Conservation (phyloP, 2,797 vertebrate genomes). For the Moxostoma hubbsi region DNA sequence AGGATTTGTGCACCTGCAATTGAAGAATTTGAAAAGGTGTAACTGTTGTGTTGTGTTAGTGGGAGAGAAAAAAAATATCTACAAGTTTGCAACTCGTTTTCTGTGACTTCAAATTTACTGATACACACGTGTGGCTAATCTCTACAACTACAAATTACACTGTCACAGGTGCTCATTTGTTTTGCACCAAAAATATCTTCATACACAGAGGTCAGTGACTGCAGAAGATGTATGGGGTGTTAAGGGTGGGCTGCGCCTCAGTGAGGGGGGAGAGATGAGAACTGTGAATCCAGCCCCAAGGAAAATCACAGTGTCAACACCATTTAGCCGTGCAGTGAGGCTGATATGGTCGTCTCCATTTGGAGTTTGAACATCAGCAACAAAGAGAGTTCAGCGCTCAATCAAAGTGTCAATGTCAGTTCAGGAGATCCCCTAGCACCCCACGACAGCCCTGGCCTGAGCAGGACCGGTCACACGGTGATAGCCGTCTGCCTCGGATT, state of each 20-base stretch:
- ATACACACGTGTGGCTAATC: no score
- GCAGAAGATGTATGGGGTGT: neutral
- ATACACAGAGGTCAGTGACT: slow-evolving; percentile 29
- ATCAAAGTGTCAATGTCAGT: slow-evolving; percentile 49
- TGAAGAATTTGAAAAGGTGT: no score
- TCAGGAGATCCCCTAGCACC: slow-evolving; percentile 46
- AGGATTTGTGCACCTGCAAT: no score
- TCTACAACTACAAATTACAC: no score
- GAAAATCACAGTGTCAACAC: slow-evolving; percentile 44
- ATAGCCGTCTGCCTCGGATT: slow-evolving; percentile 77
- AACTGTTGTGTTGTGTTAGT: no score
- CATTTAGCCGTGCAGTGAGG: slow-evolving; percentile 4
- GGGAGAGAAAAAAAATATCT: no score
- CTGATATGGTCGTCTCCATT: slow-evolving; percentile 68
- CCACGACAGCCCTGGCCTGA: slow-evolving; percentile 65
- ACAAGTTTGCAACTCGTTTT: no score
- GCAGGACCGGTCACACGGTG: slow-evolving; percentile 73
- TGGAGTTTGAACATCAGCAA: slow-evolving; percentile 68
- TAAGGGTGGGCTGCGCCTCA: slow-evolving; percentile 14
- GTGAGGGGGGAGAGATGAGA: slow-evolving; percentile 31
- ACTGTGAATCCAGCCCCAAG: slow-evolving; percentile 15
- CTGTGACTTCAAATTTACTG: no score
- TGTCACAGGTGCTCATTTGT: no score
- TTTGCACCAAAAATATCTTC: no score
- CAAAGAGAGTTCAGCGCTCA: slow-evolving; percentile 63